phyloP scores from a whole-genome alignment of 2,113 vertebrate genomes.

The Prunella himalayana region DNA sequence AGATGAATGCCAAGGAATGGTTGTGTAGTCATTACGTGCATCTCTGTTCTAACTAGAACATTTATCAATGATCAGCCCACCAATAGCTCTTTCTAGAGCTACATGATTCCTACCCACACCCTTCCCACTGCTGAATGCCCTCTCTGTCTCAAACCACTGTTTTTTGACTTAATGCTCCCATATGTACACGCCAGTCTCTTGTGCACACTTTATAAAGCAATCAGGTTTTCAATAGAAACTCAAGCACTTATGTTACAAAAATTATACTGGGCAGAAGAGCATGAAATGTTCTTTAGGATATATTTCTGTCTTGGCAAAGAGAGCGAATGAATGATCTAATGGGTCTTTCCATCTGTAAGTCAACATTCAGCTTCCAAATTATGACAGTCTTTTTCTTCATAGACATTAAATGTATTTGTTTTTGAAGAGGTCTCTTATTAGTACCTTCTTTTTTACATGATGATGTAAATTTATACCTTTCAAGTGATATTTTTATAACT shows the following conservation, averaged over 20 bases:
- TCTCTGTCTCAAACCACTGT: neutral
- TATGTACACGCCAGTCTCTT: neutral
- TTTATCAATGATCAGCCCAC: neutral
- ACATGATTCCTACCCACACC: neutral
- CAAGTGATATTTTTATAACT: neutral
- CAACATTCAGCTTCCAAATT: conserved; percentile 12
- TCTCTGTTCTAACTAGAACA: neutral
- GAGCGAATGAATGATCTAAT: conserved; percentile 15
- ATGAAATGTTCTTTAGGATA: conserved; percentile 19
- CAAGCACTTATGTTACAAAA: neutral
- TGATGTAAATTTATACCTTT: neutral
- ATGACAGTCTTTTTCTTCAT: neutral
- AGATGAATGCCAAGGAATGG: neutral
- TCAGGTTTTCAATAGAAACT: neutral
- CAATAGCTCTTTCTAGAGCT: neutral
- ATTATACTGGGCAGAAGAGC: conserved; percentile 5
- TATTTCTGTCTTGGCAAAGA: conserved; percentile 35
- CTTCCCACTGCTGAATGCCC: neutral
- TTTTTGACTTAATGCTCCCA: neutral
- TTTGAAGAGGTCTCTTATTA: neutral
- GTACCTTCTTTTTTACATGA: neutral
- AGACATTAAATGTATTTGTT: neutral
- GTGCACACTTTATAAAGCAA: neutral
- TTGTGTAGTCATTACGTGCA: neutral
- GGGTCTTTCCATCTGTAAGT: conserved; percentile 43